A percentile compares a stretch with the other conserved stretches of the same genome.
phyloP scores from a whole-genome alignment of 2,113 vertebrate species.

The Kryptolebias marmoratus region DNA sequence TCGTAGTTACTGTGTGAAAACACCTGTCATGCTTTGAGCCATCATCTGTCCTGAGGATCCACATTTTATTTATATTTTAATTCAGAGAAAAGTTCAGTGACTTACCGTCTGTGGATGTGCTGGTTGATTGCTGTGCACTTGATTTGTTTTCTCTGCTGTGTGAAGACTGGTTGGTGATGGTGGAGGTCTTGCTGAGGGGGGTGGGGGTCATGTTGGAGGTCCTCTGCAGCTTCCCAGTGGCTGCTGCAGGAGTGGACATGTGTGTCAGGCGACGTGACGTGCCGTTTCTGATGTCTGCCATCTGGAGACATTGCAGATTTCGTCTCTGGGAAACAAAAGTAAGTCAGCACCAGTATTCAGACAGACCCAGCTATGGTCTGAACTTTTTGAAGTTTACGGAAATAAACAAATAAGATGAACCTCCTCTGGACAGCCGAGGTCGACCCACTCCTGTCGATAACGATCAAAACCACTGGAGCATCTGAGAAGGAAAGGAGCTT shows the following conservation, averaged over 20 bases:
- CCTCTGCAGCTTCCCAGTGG: slow-evolving; percentile 74
- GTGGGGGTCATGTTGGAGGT: slow-evolving; percentile 37
- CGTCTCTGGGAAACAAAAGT: slow-evolving; percentile 79
- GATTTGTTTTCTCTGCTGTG: slow-evolving; percentile 66
- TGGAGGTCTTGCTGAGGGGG: slow-evolving; percentile 7
- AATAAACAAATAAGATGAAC: slow-evolving; percentile 64
- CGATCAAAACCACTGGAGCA: slow-evolving; percentile 98
- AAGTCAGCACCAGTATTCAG: not conserved
- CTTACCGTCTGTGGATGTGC: slow-evolving; percentile 84
- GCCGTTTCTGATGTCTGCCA: slow-evolving; percentile 55
- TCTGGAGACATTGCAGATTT: slow-evolving; percentile 83
- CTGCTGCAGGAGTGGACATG: slow-evolving; percentile 66
- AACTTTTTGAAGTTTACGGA: not conserved
- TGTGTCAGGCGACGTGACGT: slow-evolving; percentile 55
- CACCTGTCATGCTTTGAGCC: not conserved
- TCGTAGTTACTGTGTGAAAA: not conserved
- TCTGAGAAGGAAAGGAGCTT: slow-evolving; percentile 69
- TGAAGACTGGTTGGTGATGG: slow-evolving; percentile 13
- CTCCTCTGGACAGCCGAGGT: slow-evolving; percentile 91
- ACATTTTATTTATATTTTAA: not conserved
- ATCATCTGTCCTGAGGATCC: not conserved
- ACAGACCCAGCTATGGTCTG: not conserved
- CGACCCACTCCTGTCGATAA: slow-evolving; percentile 96
- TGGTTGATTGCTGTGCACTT: slow-evolving; percentile 78
- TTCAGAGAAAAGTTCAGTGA: not conserved